A percentile compares a stretch with the other conserved stretches of the same genome.
phyloP scores from a whole-genome alignment of 1,140 invertebrate species.

The Pogonomyrmex barbatus region DNA sequence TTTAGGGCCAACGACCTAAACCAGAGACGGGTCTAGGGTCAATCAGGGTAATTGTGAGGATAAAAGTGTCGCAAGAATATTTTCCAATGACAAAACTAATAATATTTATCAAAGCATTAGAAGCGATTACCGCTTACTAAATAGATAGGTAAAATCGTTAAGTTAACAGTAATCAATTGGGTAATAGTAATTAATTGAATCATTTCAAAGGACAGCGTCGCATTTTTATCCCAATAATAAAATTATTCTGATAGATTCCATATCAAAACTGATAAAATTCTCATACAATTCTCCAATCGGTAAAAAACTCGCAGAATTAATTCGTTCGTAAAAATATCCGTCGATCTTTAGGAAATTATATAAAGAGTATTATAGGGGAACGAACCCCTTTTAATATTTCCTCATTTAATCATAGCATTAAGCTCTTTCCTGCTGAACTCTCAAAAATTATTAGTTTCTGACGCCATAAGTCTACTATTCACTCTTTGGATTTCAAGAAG shows the following conservation, averaged over 20 bases:
- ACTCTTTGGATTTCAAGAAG: background rate
- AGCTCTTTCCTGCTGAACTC: background rate
- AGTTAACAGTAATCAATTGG: background rate
- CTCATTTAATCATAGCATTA: background rate
- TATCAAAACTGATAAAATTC: slow-evolving; percentile 13
- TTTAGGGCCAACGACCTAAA: slow-evolving; percentile 42
- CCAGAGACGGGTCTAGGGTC: slow-evolving; percentile 33
- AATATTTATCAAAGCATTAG: background rate
- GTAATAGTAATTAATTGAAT: background rate
- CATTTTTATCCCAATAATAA: background rate
- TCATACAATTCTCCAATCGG: background rate
- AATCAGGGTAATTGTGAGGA: slow-evolving; percentile 41
- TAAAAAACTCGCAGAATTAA: slow-evolving; percentile 1
- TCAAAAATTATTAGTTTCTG: background rate
- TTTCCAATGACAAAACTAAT: slow-evolving; percentile 8
- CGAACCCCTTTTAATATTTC: background rate
- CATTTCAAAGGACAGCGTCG: background rate
- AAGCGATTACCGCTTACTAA: background rate
- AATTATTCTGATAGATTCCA: background rate
- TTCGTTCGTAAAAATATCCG: background rate
- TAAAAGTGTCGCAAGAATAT: slow-evolving; percentile 40
- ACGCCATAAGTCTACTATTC: background rate
- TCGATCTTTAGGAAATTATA: slow-evolving; percentile 20
- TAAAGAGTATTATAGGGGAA: background rate
- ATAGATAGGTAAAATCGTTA: background rate